Evolutionary conservation across 2,113 vertebrate genomes (phyloP).

Genomic region (Pseudorectes ferrugineus): DNA sequence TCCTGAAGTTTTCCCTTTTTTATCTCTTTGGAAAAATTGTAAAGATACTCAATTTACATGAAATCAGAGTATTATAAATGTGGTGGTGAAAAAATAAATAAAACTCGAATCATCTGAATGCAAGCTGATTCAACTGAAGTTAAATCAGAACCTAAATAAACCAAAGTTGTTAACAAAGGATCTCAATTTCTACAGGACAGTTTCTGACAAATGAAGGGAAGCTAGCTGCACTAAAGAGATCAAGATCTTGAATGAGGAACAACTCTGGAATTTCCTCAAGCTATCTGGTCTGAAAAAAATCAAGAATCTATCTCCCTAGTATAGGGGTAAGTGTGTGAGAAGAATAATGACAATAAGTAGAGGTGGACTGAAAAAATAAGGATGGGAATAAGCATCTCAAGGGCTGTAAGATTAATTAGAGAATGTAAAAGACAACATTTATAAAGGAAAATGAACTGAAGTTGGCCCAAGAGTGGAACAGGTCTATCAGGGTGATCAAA

Average conservation of each 20-base stretch:
- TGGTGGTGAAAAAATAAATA: neutral
- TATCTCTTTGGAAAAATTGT: neutral
- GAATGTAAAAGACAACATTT: neutral
- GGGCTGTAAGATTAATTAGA: neutral
- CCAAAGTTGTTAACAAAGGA: neutral
- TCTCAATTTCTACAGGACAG: neutral
- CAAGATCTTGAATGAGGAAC: neutral
- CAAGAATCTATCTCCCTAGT: neutral
- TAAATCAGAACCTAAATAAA: neutral
- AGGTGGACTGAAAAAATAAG: neutral
- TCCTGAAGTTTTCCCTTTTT: neutral
- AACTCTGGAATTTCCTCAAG: neutral
- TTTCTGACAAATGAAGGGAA: neutral
- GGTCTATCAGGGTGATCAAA: neutral
- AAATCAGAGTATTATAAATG: neutral
- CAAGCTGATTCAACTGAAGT: neutral
- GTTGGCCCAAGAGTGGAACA: neutral
- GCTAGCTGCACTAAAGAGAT: neutral
- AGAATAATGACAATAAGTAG: neutral
- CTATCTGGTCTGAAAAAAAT: neutral
- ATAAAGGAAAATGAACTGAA: neutral
- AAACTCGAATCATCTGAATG: neutral
- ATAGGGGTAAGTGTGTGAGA: neutral
- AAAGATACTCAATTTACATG: neutral
- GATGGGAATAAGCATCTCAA: neutral